Evolutionary conservation across 2,113 vertebrate genomes (phyloP).

Genomic region (Zeus faber): DNA sequence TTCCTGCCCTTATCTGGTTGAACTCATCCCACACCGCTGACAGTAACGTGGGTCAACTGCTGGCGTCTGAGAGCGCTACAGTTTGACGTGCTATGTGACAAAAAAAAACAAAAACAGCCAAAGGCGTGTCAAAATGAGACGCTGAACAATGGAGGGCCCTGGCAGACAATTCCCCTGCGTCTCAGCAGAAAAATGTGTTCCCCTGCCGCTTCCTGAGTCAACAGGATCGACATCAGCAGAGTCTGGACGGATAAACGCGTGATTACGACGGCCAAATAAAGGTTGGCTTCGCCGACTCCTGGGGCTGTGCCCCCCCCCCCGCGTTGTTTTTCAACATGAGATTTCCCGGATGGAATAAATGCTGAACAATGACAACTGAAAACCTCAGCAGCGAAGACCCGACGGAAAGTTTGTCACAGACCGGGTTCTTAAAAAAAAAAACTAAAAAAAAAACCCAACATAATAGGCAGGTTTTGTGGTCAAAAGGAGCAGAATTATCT

Average conservation of each 20-base stretch:
- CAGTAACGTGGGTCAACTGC: too few relatives aligned
- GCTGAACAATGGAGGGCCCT: background rate
- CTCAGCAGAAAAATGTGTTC: constrained; percentile 6
- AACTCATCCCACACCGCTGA: too few relatives aligned
- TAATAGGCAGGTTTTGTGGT: too few relatives aligned
- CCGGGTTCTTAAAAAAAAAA: too few relatives aligned
- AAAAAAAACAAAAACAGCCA: background rate
- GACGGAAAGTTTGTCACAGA: too few relatives aligned
- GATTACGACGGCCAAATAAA: too few relatives aligned
- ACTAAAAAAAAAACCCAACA: too few relatives aligned
- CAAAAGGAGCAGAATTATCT: too few relatives aligned
- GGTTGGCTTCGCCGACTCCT: too few relatives aligned
- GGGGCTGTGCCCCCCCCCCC: too few relatives aligned
- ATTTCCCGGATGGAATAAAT: constrained; percentile 8
- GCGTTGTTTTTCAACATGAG: background rate
- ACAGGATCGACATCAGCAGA: background rate
- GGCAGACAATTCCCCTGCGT: background rate
- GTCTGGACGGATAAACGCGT: background rate
- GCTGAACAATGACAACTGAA: constrained; percentile 9
- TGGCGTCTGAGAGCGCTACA: background rate
- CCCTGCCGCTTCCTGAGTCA: background rate
- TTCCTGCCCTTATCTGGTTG: too few relatives aligned
- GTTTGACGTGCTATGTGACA: background rate
- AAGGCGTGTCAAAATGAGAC: background rate
- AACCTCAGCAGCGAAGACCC: too few relatives aligned